phyloP scores from a whole-genome alignment of 2,888 invertebrate species.

The Augochlorella aurata region DNA sequence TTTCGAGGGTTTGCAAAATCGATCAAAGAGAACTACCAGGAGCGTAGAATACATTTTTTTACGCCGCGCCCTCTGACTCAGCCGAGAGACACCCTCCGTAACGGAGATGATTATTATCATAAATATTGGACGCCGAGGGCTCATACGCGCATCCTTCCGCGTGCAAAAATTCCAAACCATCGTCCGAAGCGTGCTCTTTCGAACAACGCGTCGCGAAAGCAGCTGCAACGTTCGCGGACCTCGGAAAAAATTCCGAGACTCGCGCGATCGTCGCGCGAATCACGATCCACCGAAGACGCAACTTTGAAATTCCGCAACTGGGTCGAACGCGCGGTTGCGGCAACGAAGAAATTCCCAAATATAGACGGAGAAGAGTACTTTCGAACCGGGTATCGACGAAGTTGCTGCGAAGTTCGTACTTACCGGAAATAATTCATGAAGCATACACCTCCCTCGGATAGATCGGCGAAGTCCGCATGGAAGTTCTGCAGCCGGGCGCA shows the following conservation, averaged over 20 bases:
- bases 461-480: no score
- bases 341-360: not conserved
- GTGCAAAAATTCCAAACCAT: not conserved
- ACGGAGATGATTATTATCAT: not conserved
- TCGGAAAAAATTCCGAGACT: not conserved
- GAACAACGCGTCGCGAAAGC: not conserved
- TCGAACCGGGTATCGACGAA: not conserved
- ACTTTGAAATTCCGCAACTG: not conserved
- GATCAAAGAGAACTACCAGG: conserved; percentile 44
- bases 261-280: no score
- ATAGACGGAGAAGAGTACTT: not conserved
- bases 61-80: not conserved
- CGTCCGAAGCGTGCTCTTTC: not conserved
- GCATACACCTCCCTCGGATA: no score
- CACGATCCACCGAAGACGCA: no score
- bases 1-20: conserved; percentile 67
- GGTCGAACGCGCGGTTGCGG: not conserved
- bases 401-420: not conserved
- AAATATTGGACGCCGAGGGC: not conserved
- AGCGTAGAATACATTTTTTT: conserved; percentile 28
- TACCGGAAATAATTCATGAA: not conserved
- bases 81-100: not conserved
- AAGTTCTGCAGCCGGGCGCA: not conserved
- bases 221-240: not conserved
- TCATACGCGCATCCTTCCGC: not conserved